Evolutionary conservation across 1,140 invertebrate genomes (phyloP).

Genomic region (Wasmannia auropunctata): DNA sequence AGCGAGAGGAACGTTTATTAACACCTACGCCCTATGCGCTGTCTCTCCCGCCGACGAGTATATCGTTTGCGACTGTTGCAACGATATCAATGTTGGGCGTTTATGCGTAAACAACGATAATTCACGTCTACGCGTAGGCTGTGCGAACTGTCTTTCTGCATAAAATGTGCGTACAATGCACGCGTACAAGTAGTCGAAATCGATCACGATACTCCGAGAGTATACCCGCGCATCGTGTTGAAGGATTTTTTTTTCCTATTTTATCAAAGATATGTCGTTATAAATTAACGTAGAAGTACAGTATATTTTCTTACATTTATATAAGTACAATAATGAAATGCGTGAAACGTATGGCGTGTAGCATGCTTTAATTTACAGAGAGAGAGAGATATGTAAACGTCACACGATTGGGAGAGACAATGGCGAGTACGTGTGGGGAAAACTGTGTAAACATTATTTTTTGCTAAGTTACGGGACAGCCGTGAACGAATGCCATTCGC

Average conservation of each 20-base stretch:
- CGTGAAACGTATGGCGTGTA: no score
- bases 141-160: constrained; percentile 20
- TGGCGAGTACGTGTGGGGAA: background rate
- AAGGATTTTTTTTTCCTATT: background rate
- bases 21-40: constrained; percentile 46
- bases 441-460: background rate
- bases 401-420: no score
- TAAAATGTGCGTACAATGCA: background rate
- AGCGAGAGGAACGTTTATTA: constrained; percentile 26
- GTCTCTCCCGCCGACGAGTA: background rate
- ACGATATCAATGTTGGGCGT: constrained; percentile 37
- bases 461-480: background rate
- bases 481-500: background rate
- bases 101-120: constrained; percentile 45
- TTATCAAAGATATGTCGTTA: background rate
- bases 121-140: constrained; percentile 32
- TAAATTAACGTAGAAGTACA: no score
- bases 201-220: background rate
- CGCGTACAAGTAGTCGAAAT: background rate
- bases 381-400: no score
- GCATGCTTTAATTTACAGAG: no score
- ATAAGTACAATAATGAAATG: background rate
- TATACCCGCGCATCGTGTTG: background rate
- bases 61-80: constrained; percentile 33
- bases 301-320: background rate